These are phyloP conservation scores for Caradrina clavipalpis DNA, from an alignment of 2,888 invertebrate species.

Conservation along the genomic window DNA sequence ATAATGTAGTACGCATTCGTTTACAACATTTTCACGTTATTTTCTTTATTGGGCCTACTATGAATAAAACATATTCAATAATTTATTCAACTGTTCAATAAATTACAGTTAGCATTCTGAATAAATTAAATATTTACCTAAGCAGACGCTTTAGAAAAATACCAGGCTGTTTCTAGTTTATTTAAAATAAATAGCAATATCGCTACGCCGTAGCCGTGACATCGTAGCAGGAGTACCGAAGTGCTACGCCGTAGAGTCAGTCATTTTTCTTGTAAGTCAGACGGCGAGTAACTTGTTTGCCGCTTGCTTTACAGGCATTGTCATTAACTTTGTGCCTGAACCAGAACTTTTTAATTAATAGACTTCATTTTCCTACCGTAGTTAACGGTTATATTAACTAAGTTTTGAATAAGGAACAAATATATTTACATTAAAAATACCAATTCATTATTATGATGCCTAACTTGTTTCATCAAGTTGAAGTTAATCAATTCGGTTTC, in stretches of 20 bases:
- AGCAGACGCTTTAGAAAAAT: background rate
- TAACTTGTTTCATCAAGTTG: background rate
- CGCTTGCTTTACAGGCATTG: background rate
- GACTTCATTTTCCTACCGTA: background rate
- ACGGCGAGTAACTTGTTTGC: background rate
- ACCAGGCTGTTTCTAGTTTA: background rate
- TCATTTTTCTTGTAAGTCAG: conserved; percentile 1
- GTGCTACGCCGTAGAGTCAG: conserved; percentile 21
- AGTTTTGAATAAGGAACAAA: background rate
- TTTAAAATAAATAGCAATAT: background rate
- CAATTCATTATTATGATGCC: background rate
- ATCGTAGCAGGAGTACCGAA: background rate
- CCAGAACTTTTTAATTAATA: background rate
- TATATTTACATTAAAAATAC: conserved; percentile 8
- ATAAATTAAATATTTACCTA: background rate
- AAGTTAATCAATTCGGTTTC: background rate
- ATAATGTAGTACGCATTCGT: too few relatives aligned
- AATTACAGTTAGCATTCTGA: background rate
- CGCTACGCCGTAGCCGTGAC: conserved; percentile 23
- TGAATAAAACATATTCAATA: conserved; percentile 13
- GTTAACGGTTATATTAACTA: background rate
- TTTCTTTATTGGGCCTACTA: conserved; percentile 19
- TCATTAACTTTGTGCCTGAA: background rate
- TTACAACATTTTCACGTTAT: conserved; percentile 1
- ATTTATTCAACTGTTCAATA: conserved; percentile 11